phyloP scores from a whole-genome alignment of 2,888 invertebrate genomes.

The Steinernema carpocapsae region DNA sequence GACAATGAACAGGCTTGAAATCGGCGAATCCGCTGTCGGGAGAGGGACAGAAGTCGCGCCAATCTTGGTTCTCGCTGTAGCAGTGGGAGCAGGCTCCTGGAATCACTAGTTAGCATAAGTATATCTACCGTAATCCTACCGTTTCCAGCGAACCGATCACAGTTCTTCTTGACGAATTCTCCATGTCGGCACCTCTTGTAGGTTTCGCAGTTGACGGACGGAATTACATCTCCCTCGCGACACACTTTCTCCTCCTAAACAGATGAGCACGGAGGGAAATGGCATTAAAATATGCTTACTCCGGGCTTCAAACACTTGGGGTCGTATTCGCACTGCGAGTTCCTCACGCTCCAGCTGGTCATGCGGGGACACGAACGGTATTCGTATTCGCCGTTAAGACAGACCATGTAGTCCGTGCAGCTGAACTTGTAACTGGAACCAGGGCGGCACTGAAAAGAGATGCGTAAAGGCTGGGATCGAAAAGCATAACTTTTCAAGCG shows the following conservation, averaged over 20 bases:
- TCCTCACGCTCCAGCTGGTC: slow-evolving; percentile 1
- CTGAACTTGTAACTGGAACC: slow-evolving; percentile 23
- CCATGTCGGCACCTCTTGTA: not conserved
- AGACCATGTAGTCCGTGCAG: slow-evolving; percentile 23
- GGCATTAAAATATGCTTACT: not conserved
- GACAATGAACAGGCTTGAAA: slow-evolving; percentile 1
- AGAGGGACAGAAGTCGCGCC: not conserved
- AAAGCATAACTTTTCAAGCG: no score
- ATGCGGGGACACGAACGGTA: slow-evolving; percentile 17
- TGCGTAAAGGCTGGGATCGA: no score
- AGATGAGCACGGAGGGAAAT: not conserved
- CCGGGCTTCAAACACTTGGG: not conserved
- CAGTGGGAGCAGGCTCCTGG: not conserved
- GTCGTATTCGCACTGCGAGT: slow-evolving; percentile 14
- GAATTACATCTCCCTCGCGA: not conserved
- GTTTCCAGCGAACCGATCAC: not conserved
- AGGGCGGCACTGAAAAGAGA: not conserved
- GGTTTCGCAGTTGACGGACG: not conserved
- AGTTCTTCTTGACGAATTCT: not conserved
- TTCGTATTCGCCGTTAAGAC: slow-evolving; percentile 2
- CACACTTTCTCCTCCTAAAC: not conserved
- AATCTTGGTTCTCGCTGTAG: not conserved
- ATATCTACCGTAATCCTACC: not conserved
- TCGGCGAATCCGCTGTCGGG: not conserved
- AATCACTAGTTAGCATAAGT: not conserved